Base-by-base conservation (phyloP, 2,888 invertebrate genomes). In the Eremobia ochroleuca region DNA sequence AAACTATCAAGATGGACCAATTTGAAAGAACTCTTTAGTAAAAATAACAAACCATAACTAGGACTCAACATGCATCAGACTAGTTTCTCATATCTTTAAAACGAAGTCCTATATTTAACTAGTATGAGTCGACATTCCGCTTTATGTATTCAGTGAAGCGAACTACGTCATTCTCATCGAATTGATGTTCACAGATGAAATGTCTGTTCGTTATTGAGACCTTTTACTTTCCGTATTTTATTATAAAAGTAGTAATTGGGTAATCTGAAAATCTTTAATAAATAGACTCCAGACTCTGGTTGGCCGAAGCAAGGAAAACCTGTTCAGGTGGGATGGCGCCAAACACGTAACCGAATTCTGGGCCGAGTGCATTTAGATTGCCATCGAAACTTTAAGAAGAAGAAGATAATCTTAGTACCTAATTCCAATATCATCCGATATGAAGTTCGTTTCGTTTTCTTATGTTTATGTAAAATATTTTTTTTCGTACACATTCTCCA, bases 71-170 rank as follows among this genome's bases (percentile, higher is more conserved):
- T 37, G 21, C n/a, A 18, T 43, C 25, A 15, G 0, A 31, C 28
- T 62, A n/a, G 18, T 40, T 49, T 31, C 25, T 43, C 43, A 58
- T 58, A 40, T 65, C n/a, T 78, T 40, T 40, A n/a, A 58, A 65
- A 34, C 13, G 25, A 49, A 34, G 13, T 40, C 21, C 4, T 65
- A 49, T 21, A 64, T 55, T 62, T 40, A 49, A 1, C 31, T 40
- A 52, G 28, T 31, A 40, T 13, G 28, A 49, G 55, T 58, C 21
- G 64, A n/a, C n/a, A 65, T 64, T 65, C n/a, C 18, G 18, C 6
- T 40, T 78, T 40, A 49, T 37, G 25, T 65, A 40, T 18, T 72
- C 43, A 59, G 79, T 59, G 65, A 59, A 78, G 58, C 40, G 40
- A 28, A 58, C 18, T 28, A 43, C 40, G 40, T 78, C 37, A 70